Conservation (phyloP, 1,140 invertebrate species). For the Lepidotrigona ventralis region DNA sequence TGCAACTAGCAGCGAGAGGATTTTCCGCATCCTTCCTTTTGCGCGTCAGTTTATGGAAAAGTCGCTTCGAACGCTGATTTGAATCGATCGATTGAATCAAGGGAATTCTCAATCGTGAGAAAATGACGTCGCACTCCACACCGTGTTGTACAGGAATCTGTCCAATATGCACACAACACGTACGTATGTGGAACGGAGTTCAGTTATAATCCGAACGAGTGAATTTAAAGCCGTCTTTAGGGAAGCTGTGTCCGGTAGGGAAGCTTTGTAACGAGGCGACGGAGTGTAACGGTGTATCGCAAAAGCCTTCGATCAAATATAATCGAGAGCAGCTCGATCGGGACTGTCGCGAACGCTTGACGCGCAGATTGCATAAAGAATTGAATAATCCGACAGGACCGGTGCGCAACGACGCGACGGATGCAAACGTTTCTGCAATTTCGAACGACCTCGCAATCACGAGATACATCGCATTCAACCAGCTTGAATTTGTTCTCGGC, state of each 20-base stretch:
- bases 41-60: conserved; percentile 16
- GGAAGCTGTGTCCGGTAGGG: conserved; percentile 1
- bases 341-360: conserved; percentile 38
- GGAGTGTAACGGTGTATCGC: conserved; percentile 38
- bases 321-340: conserved; percentile 38
- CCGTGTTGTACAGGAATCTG: background rate
- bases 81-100: background rate
- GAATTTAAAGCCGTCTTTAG: background rate
- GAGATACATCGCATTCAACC: conserved; percentile 52
- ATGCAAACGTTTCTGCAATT: conserved; percentile 51
- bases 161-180: background rate
- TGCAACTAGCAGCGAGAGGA: conserved; percentile 34
- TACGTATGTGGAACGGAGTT: background rate
- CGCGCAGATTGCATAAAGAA: conserved; percentile 60
- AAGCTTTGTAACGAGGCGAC: conserved; percentile 40
- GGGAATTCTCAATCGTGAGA: too few species aligned
- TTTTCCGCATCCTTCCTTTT: background rate
- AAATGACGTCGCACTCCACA: too few species aligned
- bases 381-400: conserved; percentile 59
- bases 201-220: conserved; percentile 26
- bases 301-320: conserved; percentile 13
- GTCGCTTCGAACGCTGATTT: background rate
- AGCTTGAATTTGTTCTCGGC: conserved; percentile 32
- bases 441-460: conserved; percentile 49
- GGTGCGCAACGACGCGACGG: conserved; percentile 38